A percentile compares a stretch with the other conserved stretches of the same genome.
phyloP scores from a whole-genome alignment of 2,888 invertebrate genomes.

The Athalia circularis region DNA sequence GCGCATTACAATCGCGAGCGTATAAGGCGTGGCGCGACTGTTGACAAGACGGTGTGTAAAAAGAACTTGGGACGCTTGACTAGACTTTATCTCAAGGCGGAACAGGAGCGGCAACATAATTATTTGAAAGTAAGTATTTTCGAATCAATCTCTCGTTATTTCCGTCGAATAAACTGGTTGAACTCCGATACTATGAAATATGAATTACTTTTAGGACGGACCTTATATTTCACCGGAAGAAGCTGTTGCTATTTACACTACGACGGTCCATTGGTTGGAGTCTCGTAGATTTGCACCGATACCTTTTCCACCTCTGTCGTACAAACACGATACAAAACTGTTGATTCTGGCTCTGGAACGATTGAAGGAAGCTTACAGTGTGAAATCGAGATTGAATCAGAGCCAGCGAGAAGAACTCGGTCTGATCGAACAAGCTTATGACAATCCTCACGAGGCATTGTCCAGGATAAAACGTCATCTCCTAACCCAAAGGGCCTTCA shows the following conservation, averaged over 20 bases:
- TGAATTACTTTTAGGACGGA: conserved; percentile 82
- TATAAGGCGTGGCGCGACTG: conserved; percentile 99
- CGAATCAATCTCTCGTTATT: conserved; percentile 16
- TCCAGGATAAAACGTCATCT: conserved; percentile 99
- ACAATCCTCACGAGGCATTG: conserved; percentile 99
- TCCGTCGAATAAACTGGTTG: conserved; percentile 13
- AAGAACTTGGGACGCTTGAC: conserved; percentile 99
- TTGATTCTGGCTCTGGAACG: conserved; percentile 97
- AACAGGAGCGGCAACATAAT: conserved; percentile 99
- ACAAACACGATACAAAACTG: conserved; percentile 99
- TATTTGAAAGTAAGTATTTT: conserved; percentile 86
- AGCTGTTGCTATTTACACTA: conserved; percentile 99
- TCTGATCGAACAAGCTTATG: conserved; percentile 99
- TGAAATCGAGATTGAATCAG: conserved; percentile 97
- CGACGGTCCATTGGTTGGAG: conserved; percentile 99
- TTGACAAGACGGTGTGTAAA: conserved; percentile 99
- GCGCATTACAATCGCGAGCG: conserved; percentile 99
- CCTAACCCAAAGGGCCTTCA: conserved; percentile 97
- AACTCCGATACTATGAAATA: conserved; percentile 45
- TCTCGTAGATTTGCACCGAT: conserved; percentile 99
- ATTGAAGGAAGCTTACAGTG: conserved; percentile 97
- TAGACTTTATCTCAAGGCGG: conserved; percentile 96
- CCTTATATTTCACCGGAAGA: conserved; percentile 99
- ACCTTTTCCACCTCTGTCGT: conserved; percentile 98
- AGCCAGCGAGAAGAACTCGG: conserved; percentile 99